These are phyloP conservation scores for Anseranas semipalmata DNA, from an alignment of 2,113 vertebrate species.

Conservation along the genomic window DNA sequence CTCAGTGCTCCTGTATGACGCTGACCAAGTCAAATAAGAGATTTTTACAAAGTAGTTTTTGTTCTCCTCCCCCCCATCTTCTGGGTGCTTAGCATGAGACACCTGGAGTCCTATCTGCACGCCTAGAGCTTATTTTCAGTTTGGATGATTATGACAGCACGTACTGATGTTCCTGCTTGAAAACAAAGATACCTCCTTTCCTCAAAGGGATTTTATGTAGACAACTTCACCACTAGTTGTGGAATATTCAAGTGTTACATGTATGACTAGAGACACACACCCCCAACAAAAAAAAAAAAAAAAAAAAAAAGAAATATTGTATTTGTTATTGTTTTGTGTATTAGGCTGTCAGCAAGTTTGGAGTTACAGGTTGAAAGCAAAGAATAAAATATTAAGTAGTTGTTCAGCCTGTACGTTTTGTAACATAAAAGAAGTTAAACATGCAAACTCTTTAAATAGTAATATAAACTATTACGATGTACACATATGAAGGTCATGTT, in stretches of 20 bases:
- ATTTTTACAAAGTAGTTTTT: background rate
- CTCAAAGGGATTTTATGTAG: background rate
- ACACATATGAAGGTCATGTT: background rate
- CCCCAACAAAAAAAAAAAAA: too few relatives aligned
- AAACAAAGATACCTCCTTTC: background rate
- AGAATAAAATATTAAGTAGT: background rate
- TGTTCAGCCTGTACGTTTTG: background rate
- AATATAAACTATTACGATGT: background rate
- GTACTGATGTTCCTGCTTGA: background rate
- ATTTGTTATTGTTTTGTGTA: background rate
- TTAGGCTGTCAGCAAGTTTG: background rate
- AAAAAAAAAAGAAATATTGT: background rate
- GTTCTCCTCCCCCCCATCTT: rapidly evolving
- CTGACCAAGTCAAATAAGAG: background rate
- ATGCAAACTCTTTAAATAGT: background rate
- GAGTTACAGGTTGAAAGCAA: background rate
- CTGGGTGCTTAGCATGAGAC: background rate
- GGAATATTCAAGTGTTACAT: background rate
- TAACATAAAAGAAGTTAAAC: background rate
- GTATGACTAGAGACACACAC: background rate
- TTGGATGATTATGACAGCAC: background rate
- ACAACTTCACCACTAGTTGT: background rate
- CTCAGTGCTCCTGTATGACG: background rate
- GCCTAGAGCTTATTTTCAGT: background rate
- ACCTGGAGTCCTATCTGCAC: background rate